A percentile compares a stretch with the other conserved stretches of the same genome.
These are phyloP conservation scores for Oopsacas minuta DNA, from an alignment of 37 sponge, comb jelly and placozoan species.

Conservation along the genomic window DNA sequence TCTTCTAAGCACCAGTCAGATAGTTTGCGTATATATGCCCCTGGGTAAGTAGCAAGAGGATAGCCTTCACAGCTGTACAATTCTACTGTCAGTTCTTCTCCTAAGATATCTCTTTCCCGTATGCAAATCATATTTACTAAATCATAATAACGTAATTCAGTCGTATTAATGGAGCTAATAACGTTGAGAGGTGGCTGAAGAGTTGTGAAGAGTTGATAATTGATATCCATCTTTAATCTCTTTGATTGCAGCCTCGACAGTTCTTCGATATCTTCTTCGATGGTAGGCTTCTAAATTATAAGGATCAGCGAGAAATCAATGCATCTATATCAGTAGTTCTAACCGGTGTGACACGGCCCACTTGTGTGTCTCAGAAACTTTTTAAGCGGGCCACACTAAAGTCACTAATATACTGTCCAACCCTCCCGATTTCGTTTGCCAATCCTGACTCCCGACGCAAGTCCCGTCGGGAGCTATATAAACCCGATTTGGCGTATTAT, in stretches of 20 bases:
- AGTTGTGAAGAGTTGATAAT: neutral
- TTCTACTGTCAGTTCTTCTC: neutral
- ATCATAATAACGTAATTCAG: neutral
- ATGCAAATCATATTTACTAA: neutral
- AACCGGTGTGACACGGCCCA: no score
- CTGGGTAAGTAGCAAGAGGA: neutral
- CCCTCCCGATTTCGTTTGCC: no score
- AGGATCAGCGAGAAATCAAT: no score
- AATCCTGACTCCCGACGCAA: no score
- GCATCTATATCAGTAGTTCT: no score
- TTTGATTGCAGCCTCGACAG: neutral
- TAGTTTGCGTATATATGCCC: neutral
- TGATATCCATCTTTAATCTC: neutral
- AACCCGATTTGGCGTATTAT: no score
- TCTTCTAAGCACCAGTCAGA: conserved; percentile 6
- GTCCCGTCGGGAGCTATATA: no score
- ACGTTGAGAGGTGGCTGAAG: neutral
- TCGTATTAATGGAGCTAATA: neutral
- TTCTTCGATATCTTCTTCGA: neutral
- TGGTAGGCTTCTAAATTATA: no score
- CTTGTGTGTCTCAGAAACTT: no score
- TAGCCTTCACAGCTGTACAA: conserved; percentile 16
- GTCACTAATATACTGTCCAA: no score
- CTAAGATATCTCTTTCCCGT: neutral
- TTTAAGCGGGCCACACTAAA: no score